Base-by-base conservation (phyloP, 2,888 invertebrate genomes). In the Dascillus cervinus region DNA sequence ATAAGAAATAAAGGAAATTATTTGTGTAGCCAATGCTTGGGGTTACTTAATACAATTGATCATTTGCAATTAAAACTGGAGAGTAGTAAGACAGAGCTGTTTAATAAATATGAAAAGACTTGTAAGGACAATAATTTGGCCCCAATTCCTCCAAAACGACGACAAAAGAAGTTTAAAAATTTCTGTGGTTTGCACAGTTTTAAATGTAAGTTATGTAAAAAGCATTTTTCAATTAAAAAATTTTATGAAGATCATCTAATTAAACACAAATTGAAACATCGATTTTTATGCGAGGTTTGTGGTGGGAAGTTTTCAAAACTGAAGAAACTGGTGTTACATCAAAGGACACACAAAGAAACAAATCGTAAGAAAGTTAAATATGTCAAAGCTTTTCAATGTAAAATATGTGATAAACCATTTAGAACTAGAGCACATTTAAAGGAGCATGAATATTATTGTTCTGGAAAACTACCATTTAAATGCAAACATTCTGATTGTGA, bases 41-140 rank as follows among this genome's bases (percentile, higher is more conserved):
- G 54, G 14, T 44, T 65, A 11, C 50, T 66, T 8, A 65, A 65
- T 34, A 58, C 60, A 2, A 58, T 64, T 6, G 66, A 66, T 48
- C 59, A 63, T 38, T 52, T 66, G 22, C 60, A 65, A 45, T 29
- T 57, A 4, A 62, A 64, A 43, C 34, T 65, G 13, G 48, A 56
- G 11, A 51, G 41, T 33, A 52, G 54, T 23, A 56, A 54, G 34
- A 31, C 32, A n/a, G 59, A 62, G 37, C 42, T 64, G 26, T 26
- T 46, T n/a, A 39, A 37, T 6, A 62, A 61, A 35, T 61, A 50
- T 42, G 43, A 52, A 38, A 50, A 47, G 32, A 55, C 53, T 8
- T 55, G 53, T 23, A 30, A 32, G 19, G 42, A 43, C 13, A 53
- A 54, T 26, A 43, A 45, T 11, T 11, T 43, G 20, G 31, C 9